Conservation (phyloP, 2,888 invertebrate species). For the Pyrocoelia pectoralis region DNA sequence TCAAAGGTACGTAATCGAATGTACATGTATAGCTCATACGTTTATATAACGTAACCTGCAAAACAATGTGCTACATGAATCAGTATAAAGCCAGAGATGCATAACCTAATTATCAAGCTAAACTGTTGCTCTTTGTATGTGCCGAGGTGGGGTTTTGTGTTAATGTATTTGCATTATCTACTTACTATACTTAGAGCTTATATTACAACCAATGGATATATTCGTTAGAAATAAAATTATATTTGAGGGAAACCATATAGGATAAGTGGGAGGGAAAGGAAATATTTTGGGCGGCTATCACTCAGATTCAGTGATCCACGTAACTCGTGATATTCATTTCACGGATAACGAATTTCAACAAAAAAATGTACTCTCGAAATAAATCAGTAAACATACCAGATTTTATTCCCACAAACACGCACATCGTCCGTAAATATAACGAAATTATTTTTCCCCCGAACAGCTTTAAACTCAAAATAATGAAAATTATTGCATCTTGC, state of each 20-base stretch:
- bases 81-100: slow-evolving; percentile 16
- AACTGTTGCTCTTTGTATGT: slow-evolving; percentile 22
- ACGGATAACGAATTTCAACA: neutral
- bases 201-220: slow-evolving; percentile 6
- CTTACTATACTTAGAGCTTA: neutral
- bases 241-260: neutral
- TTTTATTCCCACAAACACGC: neutral
- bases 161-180: slow-evolving; percentile 10
- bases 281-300: neutral
- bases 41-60: slow-evolving; percentile 17
- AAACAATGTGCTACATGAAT: slow-evolving; percentile 13
- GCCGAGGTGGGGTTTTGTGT: neutral
- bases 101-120: slow-evolving; percentile 25
- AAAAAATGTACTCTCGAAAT: neutral
- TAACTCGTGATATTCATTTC: slow-evolving; percentile 7
- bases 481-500: too few species aligned
- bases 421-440: too few species aligned
- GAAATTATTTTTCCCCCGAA: too few species aligned
- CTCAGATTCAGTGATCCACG: slow-evolving; percentile 10
- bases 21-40: slow-evolving; percentile 24
- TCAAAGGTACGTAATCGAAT: slow-evolving; percentile 27
- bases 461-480: too few species aligned
- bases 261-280: neutral
- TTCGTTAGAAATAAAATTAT: neutral
- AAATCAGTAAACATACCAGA: neutral